A percentile compares a stretch with the other conserved stretches of the same genome.
Evolutionary conservation across 2,888 invertebrate genomes (phyloP).

Genomic region (Sarcophaga rosellei): DNA sequence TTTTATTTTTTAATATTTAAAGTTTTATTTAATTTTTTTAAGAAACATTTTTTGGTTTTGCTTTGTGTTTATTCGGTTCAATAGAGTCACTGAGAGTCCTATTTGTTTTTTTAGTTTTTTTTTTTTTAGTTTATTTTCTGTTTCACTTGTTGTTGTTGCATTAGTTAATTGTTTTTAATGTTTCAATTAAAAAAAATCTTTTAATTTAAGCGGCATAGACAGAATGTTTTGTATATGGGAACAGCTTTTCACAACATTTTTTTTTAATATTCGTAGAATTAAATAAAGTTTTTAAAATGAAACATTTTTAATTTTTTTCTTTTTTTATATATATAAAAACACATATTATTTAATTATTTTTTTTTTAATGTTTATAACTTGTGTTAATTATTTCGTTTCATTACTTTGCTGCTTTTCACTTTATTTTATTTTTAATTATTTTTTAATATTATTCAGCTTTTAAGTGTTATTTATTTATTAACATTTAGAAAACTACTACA

Average conservation of each 20-base stretch:
- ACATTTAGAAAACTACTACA: conserved; percentile 67
- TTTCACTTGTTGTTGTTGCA: too few relatives aligned
- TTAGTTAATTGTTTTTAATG: not conserved
- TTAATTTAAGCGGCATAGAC: not conserved
- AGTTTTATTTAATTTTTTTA: conserved; percentile 27
- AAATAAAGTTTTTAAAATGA: not conserved
- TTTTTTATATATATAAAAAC: conserved; percentile 62
- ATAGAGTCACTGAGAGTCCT: conserved; percentile 52
- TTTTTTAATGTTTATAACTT: conserved; percentile 26
- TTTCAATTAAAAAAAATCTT: conserved; percentile 21
- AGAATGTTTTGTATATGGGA: not conserved
- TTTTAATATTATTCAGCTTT: not conserved
- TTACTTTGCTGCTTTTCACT: conserved; percentile 24
- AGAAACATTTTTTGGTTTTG: conserved; percentile 50
- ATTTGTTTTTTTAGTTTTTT: conserved; percentile 27
- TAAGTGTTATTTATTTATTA: conserved; percentile 41
- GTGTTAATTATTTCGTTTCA: conserved; percentile 2
- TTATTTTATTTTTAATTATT: conserved; percentile 37
- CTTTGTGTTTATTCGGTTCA: not conserved
- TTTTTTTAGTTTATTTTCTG: too few relatives aligned
- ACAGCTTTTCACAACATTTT: too few relatives aligned
- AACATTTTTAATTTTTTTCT: conserved; percentile 24
- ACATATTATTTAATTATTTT: conserved; percentile 34
- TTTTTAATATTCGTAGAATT: not conserved
- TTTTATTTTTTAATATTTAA: conserved; percentile 13